phyloP scores from a whole-genome alignment of 2,888 invertebrate genomes.

The Zhengitettix transpicula region DNA sequence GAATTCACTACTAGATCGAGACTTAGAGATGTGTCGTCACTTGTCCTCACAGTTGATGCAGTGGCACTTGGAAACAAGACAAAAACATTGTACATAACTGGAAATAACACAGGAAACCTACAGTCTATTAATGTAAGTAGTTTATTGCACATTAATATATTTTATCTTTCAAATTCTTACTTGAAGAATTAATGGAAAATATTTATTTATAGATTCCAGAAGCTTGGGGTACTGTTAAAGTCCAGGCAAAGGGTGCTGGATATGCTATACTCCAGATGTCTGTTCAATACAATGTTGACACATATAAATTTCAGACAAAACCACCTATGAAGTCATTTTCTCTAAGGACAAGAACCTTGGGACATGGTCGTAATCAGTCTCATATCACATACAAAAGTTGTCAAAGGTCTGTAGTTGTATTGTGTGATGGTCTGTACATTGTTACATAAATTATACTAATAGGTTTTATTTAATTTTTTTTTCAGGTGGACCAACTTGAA shows the following conservation, averaged over 20 bases:
- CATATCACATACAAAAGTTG: slow-evolving; percentile 75
- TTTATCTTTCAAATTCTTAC: neutral
- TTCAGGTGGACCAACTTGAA: slow-evolving; percentile 58
- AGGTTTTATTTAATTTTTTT: slow-evolving; percentile 8
- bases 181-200: neutral
- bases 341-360: slow-evolving; percentile 53
- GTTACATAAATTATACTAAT: neutral
- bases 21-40: slow-evolving; percentile 65
- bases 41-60: slow-evolving; percentile 67
- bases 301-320: slow-evolving; percentile 62
- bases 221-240: slow-evolving; percentile 89
- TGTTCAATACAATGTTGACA: slow-evolving; percentile 82
- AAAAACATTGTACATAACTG: slow-evolving; percentile 48
- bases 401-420: slow-evolving; percentile 46
- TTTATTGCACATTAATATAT: neutral
- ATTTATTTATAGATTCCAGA: slow-evolving; percentile 52
- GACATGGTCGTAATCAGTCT: slow-evolving; percentile 84
- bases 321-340: slow-evolving; percentile 72
- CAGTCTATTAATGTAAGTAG: slow-evolving; percentile 56
- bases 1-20: slow-evolving; percentile 76
- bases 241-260: slow-evolving; percentile 84
- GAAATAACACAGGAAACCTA: slow-evolving; percentile 59
- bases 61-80: slow-evolving; percentile 57
- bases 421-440: neutral
- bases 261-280: slow-evolving; percentile 87